These are phyloP conservation scores for Rhimphoctona megacephalus DNA, from an alignment of 2,888 invertebrate species.

Conservation along the genomic window DNA sequence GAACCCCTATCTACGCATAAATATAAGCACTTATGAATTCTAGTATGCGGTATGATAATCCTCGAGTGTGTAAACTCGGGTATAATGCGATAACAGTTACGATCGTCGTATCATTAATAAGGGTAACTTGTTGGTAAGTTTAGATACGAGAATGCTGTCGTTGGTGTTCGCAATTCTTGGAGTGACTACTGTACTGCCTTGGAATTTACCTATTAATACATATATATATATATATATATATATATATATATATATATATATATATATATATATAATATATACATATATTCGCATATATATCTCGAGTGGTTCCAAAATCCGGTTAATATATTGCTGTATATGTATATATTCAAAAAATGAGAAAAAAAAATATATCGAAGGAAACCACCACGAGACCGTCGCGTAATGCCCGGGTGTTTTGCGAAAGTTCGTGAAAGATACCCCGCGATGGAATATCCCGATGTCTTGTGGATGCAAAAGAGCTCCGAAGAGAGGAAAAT, in stretches of 20 bases:
- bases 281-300: conserved; percentile 1
- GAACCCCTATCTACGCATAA: neutral
- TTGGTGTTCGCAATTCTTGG: conserved; percentile 31
- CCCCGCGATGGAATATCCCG: conserved; percentile 22
- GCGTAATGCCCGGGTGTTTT: conserved; percentile 46
- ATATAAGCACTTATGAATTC: conserved; percentile 4
- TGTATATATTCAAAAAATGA: conserved; percentile 9
- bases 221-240: neutral
- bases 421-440: conserved; percentile 56
- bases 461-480: conserved; percentile 11
- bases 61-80: conserved; percentile 66
- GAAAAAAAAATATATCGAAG: conserved; percentile 19
- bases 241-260: neutral
- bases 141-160: conserved; percentile 58
- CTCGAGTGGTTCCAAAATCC: conserved; percentile 45
- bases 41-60: conserved; percentile 61
- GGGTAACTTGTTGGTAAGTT: conserved; percentile 60
- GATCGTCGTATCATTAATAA: conserved; percentile 63
- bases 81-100: conserved; percentile 72
- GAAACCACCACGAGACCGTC: conserved; percentile 28
- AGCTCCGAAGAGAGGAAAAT: conserved; percentile 22
- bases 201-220: conserved; percentile 27
- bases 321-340: conserved; percentile 49
- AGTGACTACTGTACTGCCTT: conserved; percentile 47
- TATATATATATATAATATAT: neutral